A percentile compares a stretch with the other conserved stretches of the same genome.
These are phyloP conservation scores for Hippotragus niger DNA, from an alignment of 2,113 vertebrate species.

Conservation along the genomic window DNA sequence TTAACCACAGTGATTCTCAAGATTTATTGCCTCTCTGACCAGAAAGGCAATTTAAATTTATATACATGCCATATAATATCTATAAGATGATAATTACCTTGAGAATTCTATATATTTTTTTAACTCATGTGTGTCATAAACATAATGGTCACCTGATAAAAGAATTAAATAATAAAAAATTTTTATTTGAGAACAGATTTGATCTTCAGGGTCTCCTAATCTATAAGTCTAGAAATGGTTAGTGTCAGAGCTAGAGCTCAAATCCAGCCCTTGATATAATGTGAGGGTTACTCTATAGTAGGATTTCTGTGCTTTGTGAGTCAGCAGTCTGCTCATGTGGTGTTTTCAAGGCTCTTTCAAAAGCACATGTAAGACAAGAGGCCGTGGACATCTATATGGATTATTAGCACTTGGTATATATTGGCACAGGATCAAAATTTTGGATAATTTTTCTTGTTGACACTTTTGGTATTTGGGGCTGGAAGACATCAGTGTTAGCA, in stretches of 20 bases:
- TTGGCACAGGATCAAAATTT: background rate
- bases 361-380: background rate
- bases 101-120: background rate
- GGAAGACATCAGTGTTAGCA: background rate
- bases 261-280: background rate
- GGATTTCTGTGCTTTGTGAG: background rate
- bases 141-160: background rate
- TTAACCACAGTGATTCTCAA: background rate
- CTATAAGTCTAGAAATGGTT: background rate
- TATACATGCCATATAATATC: background rate
- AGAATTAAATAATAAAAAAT: background rate
- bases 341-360: background rate
- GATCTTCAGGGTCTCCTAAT: background rate
- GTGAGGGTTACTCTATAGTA: background rate
- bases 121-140: background rate
- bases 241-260: background rate
- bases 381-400: background rate
- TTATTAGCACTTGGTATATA: background rate
- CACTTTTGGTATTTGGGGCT: background rate
- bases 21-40: background rate
- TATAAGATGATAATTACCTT: background rate
- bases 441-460: background rate
- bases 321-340: background rate
- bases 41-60: background rate
- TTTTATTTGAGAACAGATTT: background rate